A percentile compares a stretch with the other conserved stretches of the same genome.
Evolutionary conservation across 2,113 vertebrate species (phyloP).

Genomic region (Malurus elegans): DNA sequence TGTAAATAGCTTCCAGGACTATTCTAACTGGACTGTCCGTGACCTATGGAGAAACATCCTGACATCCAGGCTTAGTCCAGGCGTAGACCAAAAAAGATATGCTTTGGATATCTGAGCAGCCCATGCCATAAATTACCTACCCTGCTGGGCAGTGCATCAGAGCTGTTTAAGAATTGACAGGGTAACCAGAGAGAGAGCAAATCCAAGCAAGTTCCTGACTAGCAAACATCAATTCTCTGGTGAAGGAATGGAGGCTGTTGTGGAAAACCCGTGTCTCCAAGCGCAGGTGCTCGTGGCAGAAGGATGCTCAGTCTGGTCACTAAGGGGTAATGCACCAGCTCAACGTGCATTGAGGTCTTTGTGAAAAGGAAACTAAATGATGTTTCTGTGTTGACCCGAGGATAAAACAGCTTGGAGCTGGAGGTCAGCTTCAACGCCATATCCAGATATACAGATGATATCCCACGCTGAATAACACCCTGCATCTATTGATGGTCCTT

Average conservation of each 20-base stretch:
- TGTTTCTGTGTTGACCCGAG: neutral
- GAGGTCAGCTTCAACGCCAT: neutral
- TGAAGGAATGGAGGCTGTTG: neutral
- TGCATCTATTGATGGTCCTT: neutral
- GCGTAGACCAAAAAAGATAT: fast-evolving
- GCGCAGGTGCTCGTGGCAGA: neutral
- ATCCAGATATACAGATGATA: neutral
- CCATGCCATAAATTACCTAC: neutral
- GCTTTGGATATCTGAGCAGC: neutral
- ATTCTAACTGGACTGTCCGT: neutral
- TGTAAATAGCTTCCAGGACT: neutral
- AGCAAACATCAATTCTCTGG: neutral
- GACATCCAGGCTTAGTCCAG: neutral
- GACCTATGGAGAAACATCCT: neutral
- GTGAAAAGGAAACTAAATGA: neutral
- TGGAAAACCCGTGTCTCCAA: neutral
- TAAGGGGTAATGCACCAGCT: neutral
- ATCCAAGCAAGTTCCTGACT: neutral
- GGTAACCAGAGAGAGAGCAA: neutral
- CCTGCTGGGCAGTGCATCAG: neutral
- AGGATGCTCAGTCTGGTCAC: neutral
- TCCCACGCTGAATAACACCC: fast-evolving
- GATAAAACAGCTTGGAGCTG: neutral
- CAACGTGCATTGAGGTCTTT: neutral
- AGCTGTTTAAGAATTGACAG: neutral